Base-by-base conservation (phyloP, 2,797 vertebrate genomes). In the Cichlasoma orientale region DNA sequence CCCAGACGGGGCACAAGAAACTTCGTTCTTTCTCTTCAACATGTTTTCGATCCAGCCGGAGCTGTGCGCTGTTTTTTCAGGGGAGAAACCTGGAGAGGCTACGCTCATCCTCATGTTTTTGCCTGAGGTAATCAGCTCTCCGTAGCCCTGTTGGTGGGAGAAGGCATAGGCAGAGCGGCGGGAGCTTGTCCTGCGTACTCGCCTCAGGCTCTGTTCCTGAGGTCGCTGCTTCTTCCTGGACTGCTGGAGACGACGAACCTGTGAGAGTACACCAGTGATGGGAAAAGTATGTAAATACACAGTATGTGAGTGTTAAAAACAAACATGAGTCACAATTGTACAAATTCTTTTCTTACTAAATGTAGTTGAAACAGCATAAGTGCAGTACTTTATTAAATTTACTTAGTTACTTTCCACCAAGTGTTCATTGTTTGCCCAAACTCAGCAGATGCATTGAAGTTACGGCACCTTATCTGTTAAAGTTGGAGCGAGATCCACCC, bases 71-170 rank as follows among this genome's bases (percentile, higher is more conserved):
- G 75, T 55, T 38, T 85, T 89, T 74, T 88, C 92, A 47, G 94
- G 79, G 31, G 95, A 90, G n/a, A 59, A 82, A 50, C 87, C 86
- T 33, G 92, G 77, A 4, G 86, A 78, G 31, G 79, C 61, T 0
- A 80, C 54, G 59, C 78, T 79, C 52, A 29, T 79, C 84, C 90
- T 95, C 94, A 96, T 97, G 93, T 96, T 97, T 93, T 94, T 97
- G 83, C 96, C 96, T 75, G 96, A 97, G 89, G 96, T 96, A 78
- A 97, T 97, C 68, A 96, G 94, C 85, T 97, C 96, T 52, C 96
- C 96, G 1, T 92, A 97, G 83, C 95, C 96, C 77, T 97, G 95
- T 82, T 97, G 96, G 90, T 97, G 97, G 87, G 96, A 95, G 85
- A 97, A 97, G 57, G 94, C 95, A 3, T 96, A 96, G 58, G 95